Evolutionary conservation across 2,797 vertebrate species (phyloP).

Genomic region (Poecilia velifera): DNA sequence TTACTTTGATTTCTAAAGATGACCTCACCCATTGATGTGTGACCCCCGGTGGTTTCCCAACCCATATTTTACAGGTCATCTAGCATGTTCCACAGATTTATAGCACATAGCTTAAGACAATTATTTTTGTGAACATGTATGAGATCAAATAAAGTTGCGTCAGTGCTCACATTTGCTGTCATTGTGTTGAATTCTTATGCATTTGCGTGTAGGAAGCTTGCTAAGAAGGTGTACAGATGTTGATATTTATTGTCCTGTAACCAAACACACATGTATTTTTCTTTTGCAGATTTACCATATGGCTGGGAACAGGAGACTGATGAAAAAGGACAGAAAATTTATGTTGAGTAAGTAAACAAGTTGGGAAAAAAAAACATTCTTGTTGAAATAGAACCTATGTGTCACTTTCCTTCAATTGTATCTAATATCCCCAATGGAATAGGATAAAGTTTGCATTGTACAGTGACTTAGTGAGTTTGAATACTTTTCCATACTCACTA

Average conservation of each 20-base stretch:
- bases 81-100: not conserved
- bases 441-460: not conserved
- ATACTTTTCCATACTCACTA: not conserved
- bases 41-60: not conserved
- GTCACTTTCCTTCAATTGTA: not conserved
- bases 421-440: not conserved
- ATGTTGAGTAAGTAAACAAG: conserved; percentile 91
- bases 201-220: not conserved
- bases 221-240: not conserved
- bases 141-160: not conserved
- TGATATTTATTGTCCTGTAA: not conserved
- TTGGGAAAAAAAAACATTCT: no score
- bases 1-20: not conserved
- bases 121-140: not conserved
- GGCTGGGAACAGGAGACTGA: conserved; percentile 98
- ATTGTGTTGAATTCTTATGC: not conserved
- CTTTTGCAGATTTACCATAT: conserved; percentile 89
- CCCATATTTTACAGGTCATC: not conserved
- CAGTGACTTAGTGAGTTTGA: not conserved
- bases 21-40: not conserved
- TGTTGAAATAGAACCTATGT: not conserved
- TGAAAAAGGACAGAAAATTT: conserved; percentile 91
- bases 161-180: not conserved
- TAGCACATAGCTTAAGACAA: not conserved
- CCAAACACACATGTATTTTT: conserved; percentile 27